Base-by-base conservation (phyloP, 2,888 invertebrate species). In the Phengaris alcon region DNA sequence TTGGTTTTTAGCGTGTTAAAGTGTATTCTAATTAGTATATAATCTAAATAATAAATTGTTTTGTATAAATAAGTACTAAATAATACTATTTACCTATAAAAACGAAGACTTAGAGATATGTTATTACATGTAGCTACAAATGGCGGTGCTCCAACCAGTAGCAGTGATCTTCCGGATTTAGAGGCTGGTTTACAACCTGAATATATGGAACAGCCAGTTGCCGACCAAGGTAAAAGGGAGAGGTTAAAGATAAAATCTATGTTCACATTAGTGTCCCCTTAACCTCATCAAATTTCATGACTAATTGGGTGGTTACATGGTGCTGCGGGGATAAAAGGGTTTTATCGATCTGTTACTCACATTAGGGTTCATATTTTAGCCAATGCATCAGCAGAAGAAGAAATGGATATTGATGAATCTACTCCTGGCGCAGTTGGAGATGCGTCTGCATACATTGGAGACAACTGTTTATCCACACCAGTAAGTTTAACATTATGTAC, bases 391-490 rank as follows among this genome's bases (percentile, higher is more conserved):
- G 83, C 87, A 22, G 92, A 91, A 77, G 92, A 93, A 79, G 92
- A 91, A 80, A 93, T 93, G 93, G 93, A 93, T 77, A 88, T 93
- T 76, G 93, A 93, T 85, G 92, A 93, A 54, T 86, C 90, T 10
- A 84, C 90, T 57, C 85, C 88, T 13, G 90, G 88, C 2, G 85
- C 87, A 15, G 88, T 80, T 15, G 85, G 88, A 73, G 92, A 92
- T 83, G 91, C 88, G 75, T 88, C 91, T 9, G 88, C 90, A 8
- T 94, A 94, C 79, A 93, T 93, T 76, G 93, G 93, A 74, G 94
- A 93, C 79, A 94, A 94, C 79, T 93, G 93, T 76, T 83, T 93
- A 64, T 92, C 93, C 59, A 94, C 93, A 76, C 93, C 93, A 74
- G 94, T 94, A 83, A 88, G 88, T 77, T 51, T 51, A 51, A 15